phyloP scores from a whole-genome alignment of 2,113 vertebrate genomes.

The Antechinus stuartii region DNA sequence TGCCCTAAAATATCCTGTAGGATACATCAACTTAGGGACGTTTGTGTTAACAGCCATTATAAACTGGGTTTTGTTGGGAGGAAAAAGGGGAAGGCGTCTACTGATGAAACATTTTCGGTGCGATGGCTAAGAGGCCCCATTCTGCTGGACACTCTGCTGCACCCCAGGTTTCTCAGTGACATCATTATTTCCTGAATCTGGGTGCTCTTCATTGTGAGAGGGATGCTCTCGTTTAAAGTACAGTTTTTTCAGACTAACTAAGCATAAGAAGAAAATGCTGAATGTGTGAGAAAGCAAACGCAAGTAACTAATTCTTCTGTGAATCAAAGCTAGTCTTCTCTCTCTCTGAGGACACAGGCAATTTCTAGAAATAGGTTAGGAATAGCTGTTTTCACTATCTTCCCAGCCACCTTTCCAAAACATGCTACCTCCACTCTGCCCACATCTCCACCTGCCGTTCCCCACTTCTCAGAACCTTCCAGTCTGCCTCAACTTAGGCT shows the following conservation, averaged over 20 bases:
- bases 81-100: neutral
- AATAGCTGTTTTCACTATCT: neutral
- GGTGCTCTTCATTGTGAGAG: neutral
- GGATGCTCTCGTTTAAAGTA: neutral
- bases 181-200: neutral
- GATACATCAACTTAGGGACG: neutral
- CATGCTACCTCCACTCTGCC: neutral
- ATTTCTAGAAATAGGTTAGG: neutral
- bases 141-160: neutral
- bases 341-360: neutral
- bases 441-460: neutral
- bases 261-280: neutral
- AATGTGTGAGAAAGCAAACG: neutral
- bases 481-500: neutral
- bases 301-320: neutral
- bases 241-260: neutral
- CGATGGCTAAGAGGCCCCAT: neutral
- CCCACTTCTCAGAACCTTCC: neutral
- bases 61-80: neutral
- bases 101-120: neutral
- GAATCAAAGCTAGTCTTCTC: neutral
- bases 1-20: neutral
- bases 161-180: neutral
- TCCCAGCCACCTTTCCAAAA: neutral
- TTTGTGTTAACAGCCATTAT: neutral